These are phyloP conservation scores for Ceyx cyanopectus DNA, from an alignment of 2,113 vertebrate species.

Conservation along the genomic window DNA sequence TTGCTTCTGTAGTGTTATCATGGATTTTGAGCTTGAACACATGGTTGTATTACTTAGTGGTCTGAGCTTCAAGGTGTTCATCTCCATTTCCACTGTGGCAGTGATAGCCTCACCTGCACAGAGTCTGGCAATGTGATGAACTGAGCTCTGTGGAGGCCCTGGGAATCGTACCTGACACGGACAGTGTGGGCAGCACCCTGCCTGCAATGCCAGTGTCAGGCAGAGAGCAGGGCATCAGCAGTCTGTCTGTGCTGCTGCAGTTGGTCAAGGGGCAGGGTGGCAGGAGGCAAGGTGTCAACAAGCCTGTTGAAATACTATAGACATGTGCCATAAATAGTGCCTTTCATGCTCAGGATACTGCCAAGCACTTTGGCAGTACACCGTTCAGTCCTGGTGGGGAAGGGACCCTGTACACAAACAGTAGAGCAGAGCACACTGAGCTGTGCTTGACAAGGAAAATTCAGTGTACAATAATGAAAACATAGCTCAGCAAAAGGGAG, in stretches of 20 bases:
- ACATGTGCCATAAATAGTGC: neutral
- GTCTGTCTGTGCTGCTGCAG: neutral
- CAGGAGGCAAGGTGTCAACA: rapidly evolving
- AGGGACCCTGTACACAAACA: rapidly evolving
- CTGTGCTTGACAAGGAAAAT: neutral
- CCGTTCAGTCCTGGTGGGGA: neutral
- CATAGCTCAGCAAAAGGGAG: rapidly evolving
- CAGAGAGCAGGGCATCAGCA: neutral
- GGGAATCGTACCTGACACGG: rapidly evolving
- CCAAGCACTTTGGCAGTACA: rapidly evolving
- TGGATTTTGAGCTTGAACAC: neutral
- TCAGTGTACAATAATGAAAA: neutral
- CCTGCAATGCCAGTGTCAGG: rapidly evolving
- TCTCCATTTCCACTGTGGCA: neutral
- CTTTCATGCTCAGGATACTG: rapidly evolving
- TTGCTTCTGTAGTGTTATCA: neutral
- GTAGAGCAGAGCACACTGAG: neutral
- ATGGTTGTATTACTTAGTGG: neutral
- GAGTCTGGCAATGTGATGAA: rapidly evolving
- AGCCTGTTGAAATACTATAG: neutral
- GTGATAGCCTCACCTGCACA: rapidly evolving
- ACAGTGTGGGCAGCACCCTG: rapidly evolving
- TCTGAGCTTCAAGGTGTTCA: rapidly evolving
- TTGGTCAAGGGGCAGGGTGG: neutral
- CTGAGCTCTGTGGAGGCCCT: rapidly evolving